Conservation (phyloP, 2,888 invertebrate species). For the Mactromeris polynyma region DNA sequence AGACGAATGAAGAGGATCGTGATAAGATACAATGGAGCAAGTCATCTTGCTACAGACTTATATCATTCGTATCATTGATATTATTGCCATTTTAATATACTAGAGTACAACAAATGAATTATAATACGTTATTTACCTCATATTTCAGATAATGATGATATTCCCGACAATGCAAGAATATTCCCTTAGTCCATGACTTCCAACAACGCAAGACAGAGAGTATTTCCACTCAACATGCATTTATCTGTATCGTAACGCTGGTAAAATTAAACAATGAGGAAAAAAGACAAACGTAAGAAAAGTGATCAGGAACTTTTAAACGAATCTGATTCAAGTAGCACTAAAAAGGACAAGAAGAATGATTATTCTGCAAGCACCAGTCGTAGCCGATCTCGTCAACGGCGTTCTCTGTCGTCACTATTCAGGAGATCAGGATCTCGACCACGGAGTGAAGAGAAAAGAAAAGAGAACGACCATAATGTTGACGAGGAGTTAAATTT, state of each 20-base stretch:
- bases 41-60: not conserved
- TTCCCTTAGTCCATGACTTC: not conserved
- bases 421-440: constrained; percentile 33
- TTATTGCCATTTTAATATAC: not conserved
- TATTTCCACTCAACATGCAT: not conserved
- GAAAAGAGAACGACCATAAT: constrained; percentile 28
- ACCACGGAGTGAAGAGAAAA: constrained; percentile 25
- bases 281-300: constrained; percentile 40
- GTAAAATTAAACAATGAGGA: constrained; percentile 29
- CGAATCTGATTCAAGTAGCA: not conserved
- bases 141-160: constrained; percentile 8
- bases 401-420: constrained; percentile 53
- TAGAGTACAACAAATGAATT: not conserved
- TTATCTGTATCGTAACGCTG: not conserved
- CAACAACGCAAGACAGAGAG: not conserved
- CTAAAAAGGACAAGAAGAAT: not conserved
- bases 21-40: no score
- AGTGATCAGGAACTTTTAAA: not conserved
- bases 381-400: constrained; percentile 38
- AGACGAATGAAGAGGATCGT: not conserved
- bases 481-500: constrained; percentile 23
- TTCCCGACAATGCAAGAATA: not conserved
- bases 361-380: constrained; percentile 32
- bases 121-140: not conserved
- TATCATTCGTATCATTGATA: not conserved